Percentiles rank a stretch among this genome's conserved stretches.
These are phyloP conservation scores for Pycnonotus jocosus DNA, from an alignment of 2,113 vertebrate genomes.

Conservation along the genomic window DNA sequence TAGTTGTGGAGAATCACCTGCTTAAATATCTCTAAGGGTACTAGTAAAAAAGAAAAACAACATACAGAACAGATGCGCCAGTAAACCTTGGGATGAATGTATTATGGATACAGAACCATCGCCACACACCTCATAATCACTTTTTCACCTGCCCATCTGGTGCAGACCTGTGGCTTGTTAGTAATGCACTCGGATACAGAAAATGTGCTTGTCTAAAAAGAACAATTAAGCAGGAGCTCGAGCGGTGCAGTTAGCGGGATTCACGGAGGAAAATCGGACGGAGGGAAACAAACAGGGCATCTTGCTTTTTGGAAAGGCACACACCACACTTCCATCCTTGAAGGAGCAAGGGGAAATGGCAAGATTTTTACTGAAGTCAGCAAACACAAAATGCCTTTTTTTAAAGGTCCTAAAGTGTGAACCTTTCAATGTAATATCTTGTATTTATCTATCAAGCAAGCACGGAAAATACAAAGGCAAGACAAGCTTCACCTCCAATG, in stretches of 20 bases:
- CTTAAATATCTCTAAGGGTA: conserved; percentile 58
- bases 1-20: conserved; percentile 51
- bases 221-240: conserved; percentile 41
- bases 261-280: accelerated
- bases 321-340: not conserved
- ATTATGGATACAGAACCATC: conserved; percentile 62
- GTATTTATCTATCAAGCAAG: not conserved
- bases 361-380: not conserved
- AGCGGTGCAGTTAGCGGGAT: not conserved
- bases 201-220: conserved; percentile 53
- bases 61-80: conserved; percentile 62
- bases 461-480: not conserved
- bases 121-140: conserved; percentile 73
- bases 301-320: not conserved
- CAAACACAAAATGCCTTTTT: not conserved
- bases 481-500: not conserved
- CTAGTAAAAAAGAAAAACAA: conserved; percentile 55
- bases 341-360: not conserved
- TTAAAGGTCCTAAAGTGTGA: not conserved
- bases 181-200: not conserved
- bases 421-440: accelerated
- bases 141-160: conserved; percentile 79
- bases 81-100: conserved; percentile 68
- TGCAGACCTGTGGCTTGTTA: conserved; percentile 72
- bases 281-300: not conserved